Base-by-base conservation (phyloP, 1,140 invertebrate genomes). In the Drosophila paulistorum region DNA sequence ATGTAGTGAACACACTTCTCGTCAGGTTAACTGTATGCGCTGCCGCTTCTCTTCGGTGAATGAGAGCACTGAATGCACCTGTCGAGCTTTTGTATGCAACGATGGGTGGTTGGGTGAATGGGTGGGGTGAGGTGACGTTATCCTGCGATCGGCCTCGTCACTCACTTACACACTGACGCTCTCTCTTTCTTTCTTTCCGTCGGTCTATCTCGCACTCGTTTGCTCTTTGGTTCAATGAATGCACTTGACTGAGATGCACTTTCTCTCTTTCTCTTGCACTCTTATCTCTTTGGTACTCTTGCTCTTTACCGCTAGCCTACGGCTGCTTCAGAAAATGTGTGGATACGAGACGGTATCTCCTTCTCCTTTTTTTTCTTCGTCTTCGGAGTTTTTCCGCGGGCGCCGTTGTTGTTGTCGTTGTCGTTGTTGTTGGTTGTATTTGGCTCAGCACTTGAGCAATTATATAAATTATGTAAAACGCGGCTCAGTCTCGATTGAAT, bases 271-370 rank as follows among this genome's bases (percentile, higher is more conserved):
- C 58, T 68, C 51, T 65, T 59, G n/a, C 55, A 81, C 26, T 54
- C 65, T 7, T 51, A 4, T 51, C 5, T 23, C 45, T 51, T 20
- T 51, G 7, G 45, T 20, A 7, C 7, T 7, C 41, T 51, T 23
- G 33, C 51, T 76, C 64, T 65, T 42, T 63, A 51, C 23, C 60
- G 68, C 60, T 64, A 48, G 82, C 78, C 95, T 96, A 96, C 94
- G 96, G 96, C 93, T 97, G 96, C 93, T 97, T 97, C 93, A 97
- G 93, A 92, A 96, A 97, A 92, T 97, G 96, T 92, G 96, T 97
- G 90, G 96, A 96, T 68, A 97, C 96, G 91, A 96, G 94, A 93
- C 96, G 95, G 95, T 96, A 95, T 93, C 95, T 60, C 37, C 59
- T 58, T 39, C 39, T 41, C 23, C n/a, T 41, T 60, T 26, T 67